Base-by-base conservation (phyloP, 2,113 vertebrate genomes). In the Rhegmatorhina hoffmannsi region DNA sequence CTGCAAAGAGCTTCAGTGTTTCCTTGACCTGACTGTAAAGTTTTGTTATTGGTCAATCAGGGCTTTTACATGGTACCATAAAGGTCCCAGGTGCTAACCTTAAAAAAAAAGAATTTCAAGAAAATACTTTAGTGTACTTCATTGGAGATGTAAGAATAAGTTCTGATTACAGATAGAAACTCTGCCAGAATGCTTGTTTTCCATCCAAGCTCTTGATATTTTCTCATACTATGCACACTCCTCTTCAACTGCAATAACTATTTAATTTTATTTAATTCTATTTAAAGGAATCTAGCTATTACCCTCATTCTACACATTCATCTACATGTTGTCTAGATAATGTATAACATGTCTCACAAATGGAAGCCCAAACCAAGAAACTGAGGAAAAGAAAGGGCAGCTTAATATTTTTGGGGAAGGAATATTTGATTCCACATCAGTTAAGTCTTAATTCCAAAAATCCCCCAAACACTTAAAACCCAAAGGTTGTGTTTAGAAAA, bases 1-100 rank as follows among this genome's bases (percentile, higher is more conserved):
- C 46, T 13, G 14, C 28, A 59, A 88, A 55, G 8, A 56, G 6
- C 12, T 7, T 78, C 34, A 29, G 1, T 34, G 3, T 77, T 87
- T 59, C 29, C 55, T 64, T 7, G 3, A 13, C 16, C 34, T 0
- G 0, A 17, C 25, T 64, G 28, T 2, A 2, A 70, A 67, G 6
- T 80, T 73, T 69, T 44, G 24, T 34, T 44, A 9, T 40, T 46
- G 34, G 13, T 73, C 24, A 36, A 9, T 44, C 31, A 36, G 33
- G 28, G n/a, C 24, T 79, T 87, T 84, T 50, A 43, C 0, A 0
- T 31, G 40, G 19, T 13, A 46, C 6, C 8, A 3, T 4, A 10
- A 86, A 2, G 10, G 52, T 79, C 31, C 6, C 28, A 6, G 31
- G 12, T 20, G 3, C 16, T 69, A 23, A 36, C 7, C 14, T 53